A percentile compares a stretch with the other conserved stretches of the same genome.
Evolutionary conservation across 2,113 vertebrate genomes (phyloP).

Genomic region (Gadus chalcogrammus): DNA sequence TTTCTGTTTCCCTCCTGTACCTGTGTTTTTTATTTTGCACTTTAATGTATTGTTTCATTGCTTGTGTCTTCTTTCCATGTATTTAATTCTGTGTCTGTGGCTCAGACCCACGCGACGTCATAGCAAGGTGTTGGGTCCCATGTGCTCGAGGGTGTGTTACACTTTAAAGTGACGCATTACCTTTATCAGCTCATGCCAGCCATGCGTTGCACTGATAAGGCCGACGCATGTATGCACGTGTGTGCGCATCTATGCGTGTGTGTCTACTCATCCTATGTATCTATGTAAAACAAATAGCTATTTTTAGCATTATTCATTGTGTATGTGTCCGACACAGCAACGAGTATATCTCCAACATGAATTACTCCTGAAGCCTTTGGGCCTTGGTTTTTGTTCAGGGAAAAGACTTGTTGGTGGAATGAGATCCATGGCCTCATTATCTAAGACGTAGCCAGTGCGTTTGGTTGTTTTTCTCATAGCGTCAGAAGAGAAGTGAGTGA

Average conservation of each 20-base stretch:
- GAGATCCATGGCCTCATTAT: conserved; percentile 13
- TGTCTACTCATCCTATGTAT: conserved; percentile 26
- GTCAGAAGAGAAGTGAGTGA: conserved; percentile 61
- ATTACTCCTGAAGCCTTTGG: not conserved
- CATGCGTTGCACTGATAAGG: conserved; percentile 62
- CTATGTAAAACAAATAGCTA: conserved; percentile 18
- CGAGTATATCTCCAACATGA: not conserved
- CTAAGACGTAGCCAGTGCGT: conserved; percentile 19
- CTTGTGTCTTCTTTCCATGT: too few species aligned
- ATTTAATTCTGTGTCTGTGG: not conserved
- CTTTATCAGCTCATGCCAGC: conserved; percentile 67
- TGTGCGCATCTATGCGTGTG: conserved; percentile 14
- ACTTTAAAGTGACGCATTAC: conserved; percentile 17
- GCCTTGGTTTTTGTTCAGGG: too few species aligned
- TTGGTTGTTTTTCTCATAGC: conserved; percentile 59
- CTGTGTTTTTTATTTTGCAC: too few species aligned
- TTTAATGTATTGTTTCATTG: too few species aligned
- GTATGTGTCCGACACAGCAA: not conserved
- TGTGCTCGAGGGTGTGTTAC: conserved; percentile 8
- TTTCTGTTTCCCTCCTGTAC: too few species aligned
- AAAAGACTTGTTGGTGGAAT: not conserved
- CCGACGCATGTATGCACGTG: conserved; percentile 27
- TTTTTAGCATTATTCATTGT: conserved; percentile 5
- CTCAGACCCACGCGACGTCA: conserved; percentile 20
- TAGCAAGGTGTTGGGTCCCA: conserved; percentile 34